Evolutionary conservation across 2,888 invertebrate species (phyloP).

Genomic region (Philereme vetulata): DNA sequence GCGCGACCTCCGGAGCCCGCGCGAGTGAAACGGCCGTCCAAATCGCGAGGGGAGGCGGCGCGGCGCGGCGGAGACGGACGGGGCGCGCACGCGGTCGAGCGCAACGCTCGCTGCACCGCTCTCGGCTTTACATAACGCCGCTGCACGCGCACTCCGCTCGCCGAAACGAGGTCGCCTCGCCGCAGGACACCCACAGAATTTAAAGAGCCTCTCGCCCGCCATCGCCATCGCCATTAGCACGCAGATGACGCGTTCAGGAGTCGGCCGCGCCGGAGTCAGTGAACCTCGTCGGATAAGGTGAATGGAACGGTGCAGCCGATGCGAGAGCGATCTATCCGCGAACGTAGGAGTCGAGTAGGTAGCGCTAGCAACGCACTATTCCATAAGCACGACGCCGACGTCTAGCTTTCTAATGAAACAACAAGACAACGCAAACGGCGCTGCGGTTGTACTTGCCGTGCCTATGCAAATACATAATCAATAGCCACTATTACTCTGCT

Average conservation of each 20-base stretch:
- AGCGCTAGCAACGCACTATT: conserved; percentile 50
- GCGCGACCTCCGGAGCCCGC: conserved; percentile 74
- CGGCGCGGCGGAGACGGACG: conserved; percentile 33
- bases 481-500: conserved; percentile 24
- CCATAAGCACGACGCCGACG: conserved; percentile 61
- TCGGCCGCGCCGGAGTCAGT: conserved; percentile 77
- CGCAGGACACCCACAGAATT: conserved; percentile 72
- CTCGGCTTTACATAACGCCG: conserved; percentile 77
- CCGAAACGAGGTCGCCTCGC: conserved; percentile 75
- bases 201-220: conserved; percentile 57
- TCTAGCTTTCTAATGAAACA: conserved; percentile 76
- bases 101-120: conserved; percentile 76
- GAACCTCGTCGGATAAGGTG: conserved; percentile 81
- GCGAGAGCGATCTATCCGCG: conserved; percentile 55
- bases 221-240: conserved; percentile 57
- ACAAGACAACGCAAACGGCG: conserved; percentile 39
- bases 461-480: conserved; percentile 30
- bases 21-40: conserved; percentile 69
- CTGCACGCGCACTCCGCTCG: conserved; percentile 58
- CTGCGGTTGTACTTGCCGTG: conserved; percentile 16
- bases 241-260: conserved; percentile 74
- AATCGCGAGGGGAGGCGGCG: conserved; percentile 56
- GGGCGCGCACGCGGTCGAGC: conserved; percentile 76
- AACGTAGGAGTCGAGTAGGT: conserved; percentile 55
- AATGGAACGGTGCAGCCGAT: conserved; percentile 80